Base-by-base conservation (phyloP, 2,888 invertebrate species). In the Leptinotarsa juncta region DNA sequence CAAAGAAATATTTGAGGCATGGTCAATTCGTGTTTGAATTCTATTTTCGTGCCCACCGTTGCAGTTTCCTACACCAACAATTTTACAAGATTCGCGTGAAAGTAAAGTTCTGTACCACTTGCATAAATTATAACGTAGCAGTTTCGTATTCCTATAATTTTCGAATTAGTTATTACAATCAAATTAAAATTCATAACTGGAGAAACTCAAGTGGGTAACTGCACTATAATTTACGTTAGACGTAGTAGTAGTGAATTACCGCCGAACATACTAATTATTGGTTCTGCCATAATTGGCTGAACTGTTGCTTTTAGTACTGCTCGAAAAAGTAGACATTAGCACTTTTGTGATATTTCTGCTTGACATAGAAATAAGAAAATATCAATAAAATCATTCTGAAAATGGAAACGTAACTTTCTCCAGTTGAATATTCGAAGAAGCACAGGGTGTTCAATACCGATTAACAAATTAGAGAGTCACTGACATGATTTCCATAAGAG, bases 131-230 rank as follows among this genome's bases (percentile, higher is more conserved):
- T 32, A 32, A 16, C 42, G 32, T 16, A 42, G n/a, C 42, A 32
- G 26, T 62, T 60, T 32, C 57, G 62, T 16, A 62, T 62, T 62
- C 62, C 62, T 62, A 62, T 62, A 62, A 62, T 62, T 68, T 26
- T 55, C 51, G 51, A 51, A 50, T 26, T 55, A 55, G 18, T 55
- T 42, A 68, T 55, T 55, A 68, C 20, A 53, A 55, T 55, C 42
- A 48, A 55, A 68, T 68, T 42, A 55, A 68, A 55, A 68, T 68
- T 55, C 68, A 68, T 69, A 69, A 69, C 69, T 69, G 48, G 69
- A 69, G 69, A 69, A 69, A 69, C 49, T 69, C 69, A n/a, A 20
- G 32, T 62, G 48, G 68, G 32, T 55, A 67, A 53, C 55, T 68
- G 20, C 14, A 57, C 69, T 69, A 42, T 60, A 69, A 69, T 69